These are phyloP conservation scores for Neosilurus mollespiculum DNA, from an alignment of 2,797 vertebrate genomes.

Conservation along the genomic window DNA sequence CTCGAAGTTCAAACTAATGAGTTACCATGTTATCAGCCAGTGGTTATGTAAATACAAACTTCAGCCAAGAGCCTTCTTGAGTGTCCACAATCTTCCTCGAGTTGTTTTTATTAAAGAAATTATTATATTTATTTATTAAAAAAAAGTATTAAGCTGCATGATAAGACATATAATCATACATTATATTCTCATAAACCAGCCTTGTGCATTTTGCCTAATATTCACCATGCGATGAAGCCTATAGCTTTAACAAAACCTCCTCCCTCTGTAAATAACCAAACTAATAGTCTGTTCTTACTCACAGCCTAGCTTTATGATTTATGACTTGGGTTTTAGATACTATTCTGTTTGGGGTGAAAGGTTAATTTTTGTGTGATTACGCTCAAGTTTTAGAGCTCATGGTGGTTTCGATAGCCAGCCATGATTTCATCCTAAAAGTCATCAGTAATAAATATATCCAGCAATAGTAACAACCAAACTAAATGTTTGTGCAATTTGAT, in stretches of 20 bases:
- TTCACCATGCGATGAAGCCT: slow-evolving; percentile 13
- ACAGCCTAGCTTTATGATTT: slow-evolving; percentile 40
- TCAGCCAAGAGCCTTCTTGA: slow-evolving; percentile 37
- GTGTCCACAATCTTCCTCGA: slow-evolving; percentile 18
- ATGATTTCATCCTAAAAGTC: neutral
- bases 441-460: neutral
- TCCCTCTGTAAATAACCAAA: slow-evolving; percentile 52
- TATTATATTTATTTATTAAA: neutral
- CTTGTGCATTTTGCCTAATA: slow-evolving; percentile 34
- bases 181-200: slow-evolving; percentile 21
- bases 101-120: slow-evolving; percentile 14
- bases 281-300: slow-evolving; percentile 12
- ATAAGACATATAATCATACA: neutral
- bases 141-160: slow-evolving; percentile 28
- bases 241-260: slow-evolving; percentile 31
- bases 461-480: neutral
- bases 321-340: slow-evolving; percentile 52
- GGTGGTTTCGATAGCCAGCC: neutral
- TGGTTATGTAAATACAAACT: slow-evolving; percentile 47
- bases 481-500: neutral
- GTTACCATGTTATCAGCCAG: slow-evolving; percentile 53
- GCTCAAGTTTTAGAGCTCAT: slow-evolving; percentile 19
- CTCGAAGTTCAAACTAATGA: slow-evolving; percentile 54
- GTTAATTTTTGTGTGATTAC: slow-evolving; percentile 28
- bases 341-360: slow-evolving; percentile 38